Evolutionary conservation across 1,140 invertebrate genomes (phyloP).

Genomic region (Dinoponera quadriceps): DNA sequence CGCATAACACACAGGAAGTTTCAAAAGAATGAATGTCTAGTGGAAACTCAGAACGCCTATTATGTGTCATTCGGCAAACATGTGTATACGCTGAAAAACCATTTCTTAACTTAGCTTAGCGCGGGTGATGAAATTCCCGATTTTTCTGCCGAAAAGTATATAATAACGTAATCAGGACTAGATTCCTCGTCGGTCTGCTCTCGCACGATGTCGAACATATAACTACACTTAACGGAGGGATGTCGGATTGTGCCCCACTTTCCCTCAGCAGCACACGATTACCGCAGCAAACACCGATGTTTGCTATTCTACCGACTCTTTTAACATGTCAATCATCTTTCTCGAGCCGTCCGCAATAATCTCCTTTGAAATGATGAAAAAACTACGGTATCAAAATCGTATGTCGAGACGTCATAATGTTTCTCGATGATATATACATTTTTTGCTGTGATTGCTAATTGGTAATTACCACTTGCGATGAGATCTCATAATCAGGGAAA

Average conservation of each 20-base stretch:
- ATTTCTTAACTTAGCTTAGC: not conserved
- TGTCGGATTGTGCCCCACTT: slow-evolving; percentile 44
- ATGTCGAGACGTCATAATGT: not conserved
- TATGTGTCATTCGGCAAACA: not conserved
- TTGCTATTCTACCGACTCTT: not conserved
- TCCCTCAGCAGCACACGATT: slow-evolving; percentile 39
- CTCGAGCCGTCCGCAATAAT: not conserved
- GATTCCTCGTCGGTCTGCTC: slow-evolving; percentile 19
- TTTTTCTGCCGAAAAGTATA: not conserved
- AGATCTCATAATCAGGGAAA: not conserved
- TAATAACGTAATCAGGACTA: slow-evolving; percentile 25
- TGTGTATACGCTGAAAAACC: not conserved
- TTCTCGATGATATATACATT: slow-evolving; percentile 3
- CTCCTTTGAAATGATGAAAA: not conserved
- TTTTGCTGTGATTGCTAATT: not conserved
- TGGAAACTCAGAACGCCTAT: not conserved
- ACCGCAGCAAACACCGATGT: slow-evolving; percentile 37
- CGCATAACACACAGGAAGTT: no score
- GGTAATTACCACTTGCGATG: not conserved
- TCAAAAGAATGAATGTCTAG: not conserved
- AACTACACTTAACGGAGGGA: slow-evolving; percentile 42
- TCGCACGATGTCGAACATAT: slow-evolving; percentile 6
- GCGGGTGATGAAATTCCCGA: slow-evolving; percentile 20
- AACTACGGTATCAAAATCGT: not conserved
- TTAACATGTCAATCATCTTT: slow-evolving; percentile 19